Percentiles rank a stretch among this genome's conserved stretches.
Evolutionary conservation across 2,113 vertebrate genomes (phyloP).

Genomic region (Acrocephalus kingi): DNA sequence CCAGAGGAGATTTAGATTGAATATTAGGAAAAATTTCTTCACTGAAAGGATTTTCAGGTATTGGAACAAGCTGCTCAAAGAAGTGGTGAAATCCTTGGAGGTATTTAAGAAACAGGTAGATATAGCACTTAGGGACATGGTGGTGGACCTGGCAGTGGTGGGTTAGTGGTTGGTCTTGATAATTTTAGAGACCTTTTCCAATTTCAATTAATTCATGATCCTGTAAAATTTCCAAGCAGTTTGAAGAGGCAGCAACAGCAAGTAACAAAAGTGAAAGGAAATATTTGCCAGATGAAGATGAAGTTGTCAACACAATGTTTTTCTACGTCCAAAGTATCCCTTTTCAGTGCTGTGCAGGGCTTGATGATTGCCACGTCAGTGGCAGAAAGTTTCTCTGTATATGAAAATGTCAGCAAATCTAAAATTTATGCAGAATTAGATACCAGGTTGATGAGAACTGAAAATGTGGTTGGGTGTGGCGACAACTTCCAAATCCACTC

Average conservation of each 20-base stretch:
- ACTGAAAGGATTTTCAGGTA: background rate
- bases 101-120: background rate
- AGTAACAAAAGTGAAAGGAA: background rate
- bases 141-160: background rate
- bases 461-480: constrained; percentile 25
- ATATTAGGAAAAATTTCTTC: background rate
- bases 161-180: background rate
- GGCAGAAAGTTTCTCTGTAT: background rate
- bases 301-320: background rate
- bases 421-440: constrained; percentile 29
- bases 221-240: background rate
- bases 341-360: background rate
- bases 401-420: constrained; percentile 13
- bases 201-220: background rate
- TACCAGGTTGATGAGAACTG: background rate
- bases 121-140: background rate
- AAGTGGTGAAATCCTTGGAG: background rate
- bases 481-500: background rate
- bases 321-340: background rate
- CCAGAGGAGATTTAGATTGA: background rate
- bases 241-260: background rate
- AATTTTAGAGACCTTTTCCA: background rate
- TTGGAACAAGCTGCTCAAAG: background rate
- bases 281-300: background rate
- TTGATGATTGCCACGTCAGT: background rate